Percentiles rank a stretch among this genome's conserved stretches.
Evolutionary conservation across 2,888 invertebrate species (phyloP).

Genomic region (Leucophenga maculata): DNA sequence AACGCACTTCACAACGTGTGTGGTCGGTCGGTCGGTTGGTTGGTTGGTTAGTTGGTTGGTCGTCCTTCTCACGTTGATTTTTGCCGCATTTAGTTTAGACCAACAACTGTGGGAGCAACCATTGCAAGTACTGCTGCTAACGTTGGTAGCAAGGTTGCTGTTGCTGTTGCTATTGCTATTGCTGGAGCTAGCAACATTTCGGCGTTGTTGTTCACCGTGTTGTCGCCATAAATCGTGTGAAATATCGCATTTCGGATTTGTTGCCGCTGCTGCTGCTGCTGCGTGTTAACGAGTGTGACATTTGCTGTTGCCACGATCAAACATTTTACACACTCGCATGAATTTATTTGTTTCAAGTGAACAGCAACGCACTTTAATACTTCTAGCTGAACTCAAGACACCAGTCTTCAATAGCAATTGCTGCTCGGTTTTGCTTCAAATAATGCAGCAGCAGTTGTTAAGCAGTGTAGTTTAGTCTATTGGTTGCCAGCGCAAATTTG

Average conservation of each 20-base stretch:
- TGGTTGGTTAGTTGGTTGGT: constrained; percentile 14
- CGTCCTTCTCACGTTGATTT: constrained; percentile 6
- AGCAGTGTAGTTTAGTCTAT: constrained; percentile 2
- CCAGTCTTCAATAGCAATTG: not conserved
- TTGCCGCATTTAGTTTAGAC: constrained; percentile 29
- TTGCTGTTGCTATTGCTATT: constrained; percentile 35
- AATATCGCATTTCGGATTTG: constrained; percentile 71
- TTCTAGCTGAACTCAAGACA: constrained; percentile 21
- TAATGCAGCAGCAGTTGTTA: too few relatives aligned
- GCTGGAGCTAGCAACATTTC: constrained; percentile 40
- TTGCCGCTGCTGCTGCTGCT: constrained; percentile 38
- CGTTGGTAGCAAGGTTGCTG: constrained; percentile 25
- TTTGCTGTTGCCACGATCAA: constrained; percentile 46
- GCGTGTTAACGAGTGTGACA: constrained; percentile 67
- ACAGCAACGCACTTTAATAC: constrained; percentile 24
- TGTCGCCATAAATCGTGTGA: constrained; percentile 72
- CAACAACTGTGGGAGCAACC: constrained; percentile 23
- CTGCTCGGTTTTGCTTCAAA: too few relatives aligned
- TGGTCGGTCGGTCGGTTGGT: constrained; percentile 22
- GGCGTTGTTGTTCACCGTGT: constrained; percentile 54
- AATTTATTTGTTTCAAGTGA: constrained; percentile 60
- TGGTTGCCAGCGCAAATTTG: constrained; percentile 51
- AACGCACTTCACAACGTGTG: constrained; percentile 7
- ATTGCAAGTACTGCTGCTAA: constrained; percentile 35
- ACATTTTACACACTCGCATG: constrained; percentile 36